Evolutionary conservation across 2,888 invertebrate species (phyloP).

Genomic region (Cryptus viduatorius): DNA sequence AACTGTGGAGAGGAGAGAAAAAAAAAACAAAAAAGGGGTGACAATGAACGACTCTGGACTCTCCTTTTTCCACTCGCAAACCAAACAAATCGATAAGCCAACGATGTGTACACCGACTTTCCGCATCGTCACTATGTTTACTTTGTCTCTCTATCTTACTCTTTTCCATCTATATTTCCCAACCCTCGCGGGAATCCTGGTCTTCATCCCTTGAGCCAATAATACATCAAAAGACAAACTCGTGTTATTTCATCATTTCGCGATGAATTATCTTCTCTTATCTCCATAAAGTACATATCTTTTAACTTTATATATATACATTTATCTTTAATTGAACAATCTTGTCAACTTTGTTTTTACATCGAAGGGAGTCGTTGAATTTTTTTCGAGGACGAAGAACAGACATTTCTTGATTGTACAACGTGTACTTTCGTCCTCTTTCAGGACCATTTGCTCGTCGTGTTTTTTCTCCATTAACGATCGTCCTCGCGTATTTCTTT

Average conservation of each 20-base stretch:
- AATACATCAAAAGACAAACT: constrained; percentile 41
- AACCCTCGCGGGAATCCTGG: not conserved
- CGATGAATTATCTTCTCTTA: not conserved
- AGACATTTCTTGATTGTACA: constrained; percentile 50
- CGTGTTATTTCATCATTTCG: constrained; percentile 41
- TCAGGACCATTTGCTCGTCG: constrained; percentile 53
- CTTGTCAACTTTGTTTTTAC: constrained; percentile 33
- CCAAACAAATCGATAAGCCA: constrained; percentile 54
- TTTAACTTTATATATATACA: constrained; percentile 10
- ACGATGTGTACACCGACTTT: constrained; percentile 47
- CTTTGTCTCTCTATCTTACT: not conserved
- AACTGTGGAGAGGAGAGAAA: not conserved
- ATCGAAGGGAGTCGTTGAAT: constrained; percentile 42
- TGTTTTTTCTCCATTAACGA: constrained; percentile 61
- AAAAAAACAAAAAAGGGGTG: not conserved
- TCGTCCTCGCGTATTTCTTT: constrained; percentile 18
- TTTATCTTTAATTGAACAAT: constrained; percentile 25
- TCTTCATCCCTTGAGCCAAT: constrained; percentile 35
- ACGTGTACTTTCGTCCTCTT: constrained; percentile 41
- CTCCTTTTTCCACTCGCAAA: constrained; percentile 5
- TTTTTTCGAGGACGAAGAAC: constrained; percentile 2
- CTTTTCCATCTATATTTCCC: not conserved
- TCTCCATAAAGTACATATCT: constrained; percentile 1
- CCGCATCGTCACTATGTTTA: constrained; percentile 41
- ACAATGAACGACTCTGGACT: constrained; percentile 18